A percentile compares a stretch with the other conserved stretches of the same genome.
Evolutionary conservation across 2,888 invertebrate genomes (phyloP).

Genomic region (Pachycephus smyrnensis): DNA sequence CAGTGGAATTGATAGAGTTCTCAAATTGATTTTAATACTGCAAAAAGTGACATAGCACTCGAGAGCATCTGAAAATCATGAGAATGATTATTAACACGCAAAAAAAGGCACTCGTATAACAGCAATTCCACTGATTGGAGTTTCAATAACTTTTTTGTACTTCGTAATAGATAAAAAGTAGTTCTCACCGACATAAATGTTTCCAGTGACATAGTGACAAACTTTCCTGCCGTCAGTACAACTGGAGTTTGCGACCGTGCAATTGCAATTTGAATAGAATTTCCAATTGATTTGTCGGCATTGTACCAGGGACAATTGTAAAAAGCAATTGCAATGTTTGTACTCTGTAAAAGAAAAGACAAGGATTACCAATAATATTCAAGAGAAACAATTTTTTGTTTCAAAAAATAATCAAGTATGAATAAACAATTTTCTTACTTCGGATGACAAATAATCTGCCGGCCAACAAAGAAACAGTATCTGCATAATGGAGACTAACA

Average conservation of each 20-base stretch:
- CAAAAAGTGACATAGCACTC: background rate
- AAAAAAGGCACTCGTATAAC: too few species aligned
- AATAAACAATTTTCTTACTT: background rate
- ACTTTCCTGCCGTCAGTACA: conserved; percentile 24
- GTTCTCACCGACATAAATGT: conserved; percentile 26
- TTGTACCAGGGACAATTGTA: conserved; percentile 27
- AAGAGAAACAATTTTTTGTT: background rate
- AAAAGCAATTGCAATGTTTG: conserved; percentile 18
- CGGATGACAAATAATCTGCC: background rate
- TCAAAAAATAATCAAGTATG: background rate
- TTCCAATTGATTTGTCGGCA: conserved; percentile 16
- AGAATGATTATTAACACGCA: too few species aligned
- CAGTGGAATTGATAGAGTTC: background rate
- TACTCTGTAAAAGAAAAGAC: conserved; percentile 22
- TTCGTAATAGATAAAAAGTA: background rate
- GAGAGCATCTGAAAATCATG: conserved; percentile 1
- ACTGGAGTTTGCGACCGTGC: conserved; percentile 24
- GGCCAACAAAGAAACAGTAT: background rate
- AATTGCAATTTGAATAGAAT: conserved; percentile 21
- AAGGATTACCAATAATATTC: background rate
- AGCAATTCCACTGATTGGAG: background rate
- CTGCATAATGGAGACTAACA: background rate
- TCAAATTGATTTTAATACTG: background rate
- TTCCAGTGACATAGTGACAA: conserved; percentile 20
- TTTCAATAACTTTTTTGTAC: background rate